Percentiles rank a stretch among this genome's conserved stretches.
phyloP scores from a whole-genome alignment of 1,140 invertebrate genomes.

The Microplitis mediator region DNA sequence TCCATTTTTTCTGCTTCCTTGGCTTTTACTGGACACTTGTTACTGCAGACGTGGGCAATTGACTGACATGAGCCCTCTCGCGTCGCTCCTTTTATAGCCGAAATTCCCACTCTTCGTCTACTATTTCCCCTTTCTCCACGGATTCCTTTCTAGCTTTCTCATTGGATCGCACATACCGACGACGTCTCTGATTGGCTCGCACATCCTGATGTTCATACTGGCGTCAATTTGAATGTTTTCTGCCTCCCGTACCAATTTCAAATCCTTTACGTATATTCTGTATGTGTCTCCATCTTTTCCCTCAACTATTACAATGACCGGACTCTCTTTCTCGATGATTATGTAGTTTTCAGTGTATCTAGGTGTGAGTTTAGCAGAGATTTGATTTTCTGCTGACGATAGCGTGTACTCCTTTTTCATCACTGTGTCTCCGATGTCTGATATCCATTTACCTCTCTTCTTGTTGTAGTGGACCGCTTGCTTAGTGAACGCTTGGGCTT shows the following conservation, averaged over 20 bases:
- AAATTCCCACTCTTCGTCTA: no score
- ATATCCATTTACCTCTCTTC: not conserved
- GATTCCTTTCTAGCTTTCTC: no score
- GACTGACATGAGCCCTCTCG: no score
- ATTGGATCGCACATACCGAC: no score
- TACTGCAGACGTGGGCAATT: no score
- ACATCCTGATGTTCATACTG: no score
- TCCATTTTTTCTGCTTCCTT: no score
- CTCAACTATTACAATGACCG: not conserved
- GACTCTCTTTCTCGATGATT: not conserved
- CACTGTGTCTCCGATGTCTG: not conserved
- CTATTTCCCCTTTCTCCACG: no score
- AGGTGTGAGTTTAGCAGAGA: not conserved
- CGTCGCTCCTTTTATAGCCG: no score
- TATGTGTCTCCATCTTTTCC: not conserved
- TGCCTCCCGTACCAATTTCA: not conserved
- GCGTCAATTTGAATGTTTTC: no score
- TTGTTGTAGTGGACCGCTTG: conserved; percentile 7
- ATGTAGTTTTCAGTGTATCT: not conserved
- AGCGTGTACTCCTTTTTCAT: not conserved
- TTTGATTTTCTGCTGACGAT: not conserved
- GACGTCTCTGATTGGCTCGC: no score
- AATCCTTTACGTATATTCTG: not conserved
- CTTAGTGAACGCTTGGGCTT: not conserved
- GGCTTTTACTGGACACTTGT: no score